A percentile compares a stretch with the other conserved stretches of the same genome.
These are phyloP conservation scores for Pantherophis vulpinus DNA, from an alignment of 2,797 vertebrate species.

Conservation along the genomic window DNA sequence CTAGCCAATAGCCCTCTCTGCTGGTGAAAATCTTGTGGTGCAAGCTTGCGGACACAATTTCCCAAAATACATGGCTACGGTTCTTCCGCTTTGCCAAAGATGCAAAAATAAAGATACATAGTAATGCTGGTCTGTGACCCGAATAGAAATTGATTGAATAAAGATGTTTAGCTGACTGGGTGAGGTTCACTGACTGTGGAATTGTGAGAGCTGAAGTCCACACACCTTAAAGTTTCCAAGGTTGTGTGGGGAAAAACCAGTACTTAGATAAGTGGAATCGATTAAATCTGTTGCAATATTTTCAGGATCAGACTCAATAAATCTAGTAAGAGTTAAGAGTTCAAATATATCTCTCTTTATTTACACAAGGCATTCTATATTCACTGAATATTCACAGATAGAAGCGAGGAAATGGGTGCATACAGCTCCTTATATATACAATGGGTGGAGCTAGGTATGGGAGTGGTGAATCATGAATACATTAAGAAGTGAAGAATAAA, in stretches of 20 bases:
- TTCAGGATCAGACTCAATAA: too few species aligned
- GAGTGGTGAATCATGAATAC: too few species aligned
- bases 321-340: too few species aligned
- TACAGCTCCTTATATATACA: too few species aligned
- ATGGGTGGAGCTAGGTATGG: too few species aligned
- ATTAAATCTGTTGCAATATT: too few species aligned
- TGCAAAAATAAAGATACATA: neutral
- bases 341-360: too few species aligned
- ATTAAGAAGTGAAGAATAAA: too few species aligned
- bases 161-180: neutral
- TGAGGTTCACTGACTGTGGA: neutral
- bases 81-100: neutral
- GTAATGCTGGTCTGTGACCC: neutral
- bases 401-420: too few species aligned
- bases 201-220: neutral
- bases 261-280: neutral
- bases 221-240: neutral
- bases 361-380: too few species aligned
- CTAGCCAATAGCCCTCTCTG: neutral
- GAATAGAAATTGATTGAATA: neutral
- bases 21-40: neutral
- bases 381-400: too few species aligned
- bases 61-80: neutral
- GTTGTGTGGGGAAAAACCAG: neutral
- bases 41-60: neutral